Base-by-base conservation (phyloP, 2,888 invertebrate species). In the Xestia sexstrigata region DNA sequence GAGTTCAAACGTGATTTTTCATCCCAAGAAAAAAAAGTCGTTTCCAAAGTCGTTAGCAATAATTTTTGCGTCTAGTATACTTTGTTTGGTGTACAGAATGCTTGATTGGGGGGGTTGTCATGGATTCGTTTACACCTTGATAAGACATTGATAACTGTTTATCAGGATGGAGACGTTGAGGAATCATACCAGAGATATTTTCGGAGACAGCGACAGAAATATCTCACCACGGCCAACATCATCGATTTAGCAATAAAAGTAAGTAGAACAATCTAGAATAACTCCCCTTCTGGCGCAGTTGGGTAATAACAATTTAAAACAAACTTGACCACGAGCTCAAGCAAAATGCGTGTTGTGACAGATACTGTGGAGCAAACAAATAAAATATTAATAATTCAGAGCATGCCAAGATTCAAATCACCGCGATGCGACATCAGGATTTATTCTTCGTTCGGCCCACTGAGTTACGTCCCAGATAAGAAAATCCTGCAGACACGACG, bases 121-220 rank as follows among this genome's bases (percentile, higher is more conserved):
- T 20, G 20, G 0, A 2, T 49, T 7, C 8, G 23, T n/a, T 52
- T 52, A 11, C 23, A n/a, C 11, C n/a, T 13, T 55, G n/a, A 23
- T n/a, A n/a, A n/a, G 23, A 52, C n/a, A 23, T 9, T 52, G 52
- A n/a, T n/a, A 9, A n/a, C 17, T 69, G 9, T 17, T 70, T 52
- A 35, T 45, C 95, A 97, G 94, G 97, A 97, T 88, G 97, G 97
- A 88, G 97, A 97, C 86, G 96, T 99, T 89, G 99, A 99, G 94
- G 95, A 94, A 98, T 98, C 98, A 26, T 99, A 99, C 92, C 97
- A 99, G 91, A 97, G 98, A 89, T 99, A 99, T 93, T 99, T 99
- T 9, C 98, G 99, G 93, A 97, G 99, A 70, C 99, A 99, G 94
- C 97, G 99, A 47, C 99, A 99, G 94, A 98, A 98, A 91, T 99